A percentile compares a stretch with the other conserved stretches of the same genome.
phyloP scores from a whole-genome alignment of 1,140 invertebrate genomes.

The Drosophila sechellia region DNA sequence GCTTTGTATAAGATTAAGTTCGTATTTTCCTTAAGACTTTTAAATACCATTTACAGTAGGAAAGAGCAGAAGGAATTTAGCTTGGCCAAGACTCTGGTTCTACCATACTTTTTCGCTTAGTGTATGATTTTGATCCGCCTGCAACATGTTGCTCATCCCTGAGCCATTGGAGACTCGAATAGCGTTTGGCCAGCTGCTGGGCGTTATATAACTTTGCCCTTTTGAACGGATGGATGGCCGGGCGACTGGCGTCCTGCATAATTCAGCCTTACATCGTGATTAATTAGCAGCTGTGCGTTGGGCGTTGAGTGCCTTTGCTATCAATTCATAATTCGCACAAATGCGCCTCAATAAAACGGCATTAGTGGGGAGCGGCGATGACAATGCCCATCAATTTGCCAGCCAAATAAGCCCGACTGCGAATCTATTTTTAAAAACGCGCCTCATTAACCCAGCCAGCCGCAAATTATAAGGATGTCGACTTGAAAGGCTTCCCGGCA shows the following conservation, averaged over 20 bases:
- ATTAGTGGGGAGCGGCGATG: slow-evolving; percentile 17
- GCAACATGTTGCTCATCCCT: slow-evolving; percentile 42
- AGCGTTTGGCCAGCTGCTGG: slow-evolving; percentile 51
- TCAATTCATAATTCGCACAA: slow-evolving; percentile 47
- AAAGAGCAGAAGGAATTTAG: neutral
- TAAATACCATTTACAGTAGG: neutral
- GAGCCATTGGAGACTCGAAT: slow-evolving; percentile 22
- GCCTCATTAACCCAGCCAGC: slow-evolving; percentile 16
- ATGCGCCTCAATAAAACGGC: slow-evolving; percentile 35
- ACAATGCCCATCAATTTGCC: slow-evolving; percentile 41
- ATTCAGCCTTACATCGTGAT: slow-evolving; percentile 53
- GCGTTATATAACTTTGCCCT: slow-evolving; percentile 42
- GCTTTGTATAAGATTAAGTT: too few relatives aligned
- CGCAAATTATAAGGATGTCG: slow-evolving; percentile 34
- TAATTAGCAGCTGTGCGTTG: slow-evolving; percentile 50
- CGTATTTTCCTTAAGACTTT: neutral
- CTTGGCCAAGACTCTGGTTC: neutral
- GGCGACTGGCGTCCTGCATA: slow-evolving; percentile 32
- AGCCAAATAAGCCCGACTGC: neutral
- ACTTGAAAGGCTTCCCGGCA: slow-evolving; percentile 11
- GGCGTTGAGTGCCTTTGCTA: slow-evolving; percentile 43
- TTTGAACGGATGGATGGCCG: slow-evolving; percentile 4
- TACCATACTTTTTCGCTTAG: neutral
- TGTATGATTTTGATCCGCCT: slow-evolving; percentile 9
- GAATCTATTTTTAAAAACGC: slow-evolving; percentile 28